A percentile compares a stretch with the other conserved stretches of the same genome.
These are phyloP conservation scores for Onychomys leucogaster DNA, from an alignment of 2,797 vertebrate species.

Conservation along the genomic window DNA sequence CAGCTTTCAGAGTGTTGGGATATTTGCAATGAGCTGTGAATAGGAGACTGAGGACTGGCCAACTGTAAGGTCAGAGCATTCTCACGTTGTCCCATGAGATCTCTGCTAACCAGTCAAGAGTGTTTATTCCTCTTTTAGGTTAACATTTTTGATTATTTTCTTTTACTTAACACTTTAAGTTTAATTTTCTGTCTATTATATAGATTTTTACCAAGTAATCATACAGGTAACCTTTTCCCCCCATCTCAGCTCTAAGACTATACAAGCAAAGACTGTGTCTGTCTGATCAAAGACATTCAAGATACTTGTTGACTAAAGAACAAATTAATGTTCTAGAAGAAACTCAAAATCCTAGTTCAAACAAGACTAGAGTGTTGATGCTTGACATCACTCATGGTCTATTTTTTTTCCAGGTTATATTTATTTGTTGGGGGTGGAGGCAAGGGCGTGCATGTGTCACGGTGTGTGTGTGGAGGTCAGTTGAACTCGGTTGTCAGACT, in stretches of 20 bases:
- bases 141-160: background rate
- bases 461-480: background rate
- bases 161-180: background rate
- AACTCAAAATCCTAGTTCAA: too few relatives aligned
- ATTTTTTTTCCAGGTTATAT: background rate
- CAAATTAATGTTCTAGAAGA: background rate
- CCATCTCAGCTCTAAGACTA: background rate
- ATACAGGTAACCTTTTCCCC: background rate
- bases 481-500: background rate
- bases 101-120: background rate
- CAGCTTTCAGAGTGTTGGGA: background rate
- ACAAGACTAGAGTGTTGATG: rapidly evolving
- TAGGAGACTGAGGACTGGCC: background rate
- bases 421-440: background rate
- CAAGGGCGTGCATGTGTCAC: background rate
- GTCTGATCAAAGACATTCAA: background rate
- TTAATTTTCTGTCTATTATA: background rate
- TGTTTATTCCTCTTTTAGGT: constrained; percentile 88
- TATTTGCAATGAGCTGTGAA: background rate
- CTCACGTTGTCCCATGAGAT: background rate
- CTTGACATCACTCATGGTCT: rapidly evolving
- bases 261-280: background rate
- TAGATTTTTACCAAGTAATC: background rate
- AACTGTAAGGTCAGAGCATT: background rate
- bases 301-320: background rate